A percentile compares a stretch with the other conserved stretches of the same genome.
These are phyloP conservation scores for Pholis gunnellus DNA, from an alignment of 2,113 vertebrate species.

Conservation along the genomic window DNA sequence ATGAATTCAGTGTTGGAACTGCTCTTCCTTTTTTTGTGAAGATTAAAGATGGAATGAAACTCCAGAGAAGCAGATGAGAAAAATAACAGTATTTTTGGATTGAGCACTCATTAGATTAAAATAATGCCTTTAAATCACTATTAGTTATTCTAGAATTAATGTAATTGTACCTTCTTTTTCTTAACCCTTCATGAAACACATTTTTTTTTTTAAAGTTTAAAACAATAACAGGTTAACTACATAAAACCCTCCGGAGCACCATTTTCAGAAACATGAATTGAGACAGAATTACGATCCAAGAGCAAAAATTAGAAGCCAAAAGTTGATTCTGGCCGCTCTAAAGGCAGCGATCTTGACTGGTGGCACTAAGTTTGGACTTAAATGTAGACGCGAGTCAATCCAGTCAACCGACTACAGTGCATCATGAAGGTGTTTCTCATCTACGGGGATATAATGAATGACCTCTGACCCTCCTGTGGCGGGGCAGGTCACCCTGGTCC, in stretches of 20 bases:
- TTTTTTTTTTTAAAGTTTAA: conserved; percentile 57
- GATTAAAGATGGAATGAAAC: conserved; percentile 67
- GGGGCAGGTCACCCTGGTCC: conserved; percentile 73
- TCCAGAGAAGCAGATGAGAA: conserved; percentile 48
- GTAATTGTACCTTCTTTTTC: conserved; percentile 39
- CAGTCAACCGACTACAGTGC: conserved; percentile 72
- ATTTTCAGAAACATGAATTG: conserved; percentile 42
- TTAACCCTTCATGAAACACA: conserved; percentile 60
- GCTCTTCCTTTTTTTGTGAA: conserved; percentile 16
- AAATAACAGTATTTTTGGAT: conserved; percentile 37
- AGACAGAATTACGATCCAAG: conserved; percentile 45
- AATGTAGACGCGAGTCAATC: conserved; percentile 57
- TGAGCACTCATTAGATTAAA: conserved; percentile 30
- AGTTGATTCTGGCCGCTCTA: conserved; percentile 52
- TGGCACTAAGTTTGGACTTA: conserved; percentile 70
- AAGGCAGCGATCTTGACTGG: conserved; percentile 72
- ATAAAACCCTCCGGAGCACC: conserved; percentile 70
- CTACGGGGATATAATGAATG: conserved; percentile 54
- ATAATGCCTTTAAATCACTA: conserved; percentile 21
- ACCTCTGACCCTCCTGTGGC: conserved; percentile 54
- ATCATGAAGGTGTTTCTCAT: conserved; percentile 53
- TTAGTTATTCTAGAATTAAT: conserved; percentile 19
- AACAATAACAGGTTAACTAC: conserved; percentile 58
- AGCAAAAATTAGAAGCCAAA: conserved; percentile 46
- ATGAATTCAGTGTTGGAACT: conserved; percentile 49